Percentiles rank a stretch among this genome's conserved stretches.
Conservation (phyloP, 2,797 vertebrate genomes). For the Siniperca obscura region DNA sequence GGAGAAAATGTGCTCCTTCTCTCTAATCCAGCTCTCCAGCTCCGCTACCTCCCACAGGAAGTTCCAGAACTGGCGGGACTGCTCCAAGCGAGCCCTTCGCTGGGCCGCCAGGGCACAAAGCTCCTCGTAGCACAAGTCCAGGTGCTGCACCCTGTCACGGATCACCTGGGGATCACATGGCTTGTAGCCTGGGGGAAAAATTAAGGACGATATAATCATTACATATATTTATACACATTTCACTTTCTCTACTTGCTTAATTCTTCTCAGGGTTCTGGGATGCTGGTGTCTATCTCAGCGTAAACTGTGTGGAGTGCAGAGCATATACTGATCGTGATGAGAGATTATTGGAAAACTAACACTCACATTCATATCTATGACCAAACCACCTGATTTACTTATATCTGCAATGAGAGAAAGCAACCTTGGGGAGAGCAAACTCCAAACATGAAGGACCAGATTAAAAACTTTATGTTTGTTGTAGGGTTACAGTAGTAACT, state of each 20-base stretch:
- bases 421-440: not conserved
- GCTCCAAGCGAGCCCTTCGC: slow-evolving; percentile 89
- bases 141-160: slow-evolving; percentile 90
- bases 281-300: not conserved
- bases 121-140: slow-evolving; percentile 91
- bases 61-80: slow-evolving; percentile 93
- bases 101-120: slow-evolving; percentile 88
- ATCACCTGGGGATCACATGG: slow-evolving; percentile 98
- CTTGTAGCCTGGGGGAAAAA: slow-evolving; percentile 88
- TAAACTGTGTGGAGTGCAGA: not conserved
- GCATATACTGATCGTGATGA: not conserved
- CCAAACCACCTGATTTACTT: not conserved
- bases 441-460: not conserved
- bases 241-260: not conserved
- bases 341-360: not conserved
- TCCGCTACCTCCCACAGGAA: slow-evolving; percentile 96
- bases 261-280: not conserved
- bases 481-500: too few species aligned
- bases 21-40: slow-evolving; percentile 95
- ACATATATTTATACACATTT: not conserved
- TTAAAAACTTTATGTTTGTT: too few species aligned
- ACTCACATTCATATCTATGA: not conserved
- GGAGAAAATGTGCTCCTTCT: slow-evolving; percentile 96
- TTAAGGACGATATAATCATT: not conserved
- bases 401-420: not conserved